Percentiles rank a stretch among this genome's conserved stretches.
phyloP scores from a whole-genome alignment of 2,113 vertebrate genomes.

The Pterocles gutturalis region DNA sequence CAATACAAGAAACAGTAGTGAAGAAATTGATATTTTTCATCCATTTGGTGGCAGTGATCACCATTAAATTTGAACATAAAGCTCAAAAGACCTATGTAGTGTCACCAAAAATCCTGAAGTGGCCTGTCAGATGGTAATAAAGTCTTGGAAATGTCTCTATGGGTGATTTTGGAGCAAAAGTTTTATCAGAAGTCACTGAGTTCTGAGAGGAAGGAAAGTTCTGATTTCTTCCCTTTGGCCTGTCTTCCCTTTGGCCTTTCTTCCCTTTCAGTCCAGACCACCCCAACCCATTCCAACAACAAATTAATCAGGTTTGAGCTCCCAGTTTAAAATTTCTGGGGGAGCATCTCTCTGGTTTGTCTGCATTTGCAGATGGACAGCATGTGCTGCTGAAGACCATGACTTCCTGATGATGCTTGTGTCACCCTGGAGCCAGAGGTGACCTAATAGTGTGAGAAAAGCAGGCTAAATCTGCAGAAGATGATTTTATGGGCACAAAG shows the following conservation, averaged over 20 bases:
- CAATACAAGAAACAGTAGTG: constrained; percentile 15
- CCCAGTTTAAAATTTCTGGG: not conserved
- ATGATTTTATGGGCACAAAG: not conserved
- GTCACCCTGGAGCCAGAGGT: not conserved
- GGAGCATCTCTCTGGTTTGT: not conserved
- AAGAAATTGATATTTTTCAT: constrained; percentile 37
- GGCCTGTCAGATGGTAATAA: not conserved
- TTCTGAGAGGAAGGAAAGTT: not conserved
- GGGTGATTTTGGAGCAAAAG: not conserved
- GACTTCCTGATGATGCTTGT: not conserved
- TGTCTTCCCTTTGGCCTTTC: not conserved
- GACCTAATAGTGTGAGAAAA: not conserved
- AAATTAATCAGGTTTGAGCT: not conserved
- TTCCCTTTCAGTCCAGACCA: not conserved
- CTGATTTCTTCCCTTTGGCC: not conserved
- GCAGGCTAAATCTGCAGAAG: not conserved
- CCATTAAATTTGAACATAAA: constrained; percentile 32
- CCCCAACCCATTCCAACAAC: not conserved
- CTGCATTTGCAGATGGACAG: not conserved
- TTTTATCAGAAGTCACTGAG: not conserved
- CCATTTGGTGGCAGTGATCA: constrained; percentile 12
- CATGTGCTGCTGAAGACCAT: not conserved
- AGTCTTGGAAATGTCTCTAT: not conserved
- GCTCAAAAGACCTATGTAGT: constrained; percentile 5
- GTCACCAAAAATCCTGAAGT: constrained; percentile 17